phyloP scores from a whole-genome alignment of 2,113 vertebrate genomes.

The Nesospiza acunhae region DNA sequence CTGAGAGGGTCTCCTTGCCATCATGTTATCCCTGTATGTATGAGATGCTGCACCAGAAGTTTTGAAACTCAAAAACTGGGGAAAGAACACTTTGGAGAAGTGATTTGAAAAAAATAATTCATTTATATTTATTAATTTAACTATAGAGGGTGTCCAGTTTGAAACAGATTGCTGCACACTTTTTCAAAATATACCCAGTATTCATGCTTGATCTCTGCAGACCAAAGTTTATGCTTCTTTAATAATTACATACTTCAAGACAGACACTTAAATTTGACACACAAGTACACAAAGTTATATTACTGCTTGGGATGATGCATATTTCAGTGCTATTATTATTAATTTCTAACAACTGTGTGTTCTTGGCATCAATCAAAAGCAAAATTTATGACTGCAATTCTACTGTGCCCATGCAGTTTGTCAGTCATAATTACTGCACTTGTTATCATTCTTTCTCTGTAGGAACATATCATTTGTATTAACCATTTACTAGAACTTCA shows the following conservation, averaged over 20 bases:
- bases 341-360: neutral
- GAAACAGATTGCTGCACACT: neutral
- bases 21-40: fast-evolving
- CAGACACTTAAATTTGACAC: neutral
- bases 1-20: neutral
- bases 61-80: neutral
- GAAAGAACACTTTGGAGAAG: neutral
- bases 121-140: neutral
- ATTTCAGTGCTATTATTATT: neutral
- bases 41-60: neutral
- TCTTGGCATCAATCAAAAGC: conserved; percentile 28
- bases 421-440: conserved; percentile 7
- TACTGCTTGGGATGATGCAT: neutral
- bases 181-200: neutral
- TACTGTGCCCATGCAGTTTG: neutral
- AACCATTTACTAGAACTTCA: neutral
- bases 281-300: neutral
- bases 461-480: neutral
- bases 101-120: neutral
- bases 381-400: conserved; percentile 10
- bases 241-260: neutral
- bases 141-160: neutral
- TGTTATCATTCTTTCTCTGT: neutral
- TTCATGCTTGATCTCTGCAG: neutral
- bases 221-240: neutral